Base-by-base conservation (phyloP, 2,113 vertebrate species). In the Aspidoscelis tigris region DNA sequence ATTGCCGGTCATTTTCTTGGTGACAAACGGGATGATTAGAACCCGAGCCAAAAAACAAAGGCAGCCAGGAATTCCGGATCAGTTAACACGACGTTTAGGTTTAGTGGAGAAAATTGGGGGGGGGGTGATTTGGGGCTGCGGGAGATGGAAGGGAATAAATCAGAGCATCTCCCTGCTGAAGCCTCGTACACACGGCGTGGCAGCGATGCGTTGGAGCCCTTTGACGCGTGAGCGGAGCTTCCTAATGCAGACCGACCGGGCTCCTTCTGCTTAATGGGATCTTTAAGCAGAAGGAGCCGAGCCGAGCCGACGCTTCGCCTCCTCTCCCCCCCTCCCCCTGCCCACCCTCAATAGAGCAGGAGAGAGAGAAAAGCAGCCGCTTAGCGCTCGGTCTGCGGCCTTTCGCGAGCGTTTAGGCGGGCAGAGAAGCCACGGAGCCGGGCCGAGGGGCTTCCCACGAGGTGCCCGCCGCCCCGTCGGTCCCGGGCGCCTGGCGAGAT, bases 211-310 rank as follows among this genome's bases (percentile, higher is more conserved):
- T 93, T 96, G 95, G 82, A 92, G 91, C 86, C 47, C 94, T 93
- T 96, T 93, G 95, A 93, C 88, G 69, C 93, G 93, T 94, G 93
- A 91, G 81, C 86, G 71, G 86, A 89, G 88, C 83, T 94, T 92
- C 93, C 94, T 92, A 94, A 91, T 89, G 92, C 86, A 87, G 81
- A 92, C 64, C 11, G 87, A 82, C 89, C 93, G 88, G 90, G 88
- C 91, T 95, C 93, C 92, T 95, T 96, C 93, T 95, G 94, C 93
- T 93, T 95, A 93, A 95, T 95, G 95, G 94, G 95, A 92, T 95
- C 94, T 93, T 91, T 89, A 93, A 92, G 93, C 87, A 88, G 72
- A 83, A 69, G 68, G 44, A 47, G 58, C 58, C 58, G 72, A 44
- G 85, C 5, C 33, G 68, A 14, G 33, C 33, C 14, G 76, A 70